Evolutionary conservation across 2,888 invertebrate genomes (phyloP), one percentile per base, ranked within the genome.

Genomic region (Phasia obesa): DNA sequence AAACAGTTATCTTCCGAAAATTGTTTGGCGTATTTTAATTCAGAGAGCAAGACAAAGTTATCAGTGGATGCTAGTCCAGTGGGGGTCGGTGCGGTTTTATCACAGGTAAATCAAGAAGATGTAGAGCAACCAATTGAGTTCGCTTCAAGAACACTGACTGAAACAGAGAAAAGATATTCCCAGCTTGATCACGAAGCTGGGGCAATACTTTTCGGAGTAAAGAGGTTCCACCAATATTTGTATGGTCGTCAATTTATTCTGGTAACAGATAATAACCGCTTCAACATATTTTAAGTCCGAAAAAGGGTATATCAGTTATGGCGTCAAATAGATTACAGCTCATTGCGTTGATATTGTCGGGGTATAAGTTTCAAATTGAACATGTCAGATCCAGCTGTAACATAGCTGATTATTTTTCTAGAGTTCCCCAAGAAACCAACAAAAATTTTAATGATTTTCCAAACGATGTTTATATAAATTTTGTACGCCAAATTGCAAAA

Each of bases 351-450:
- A n/a, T n/a, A n/a, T n/a, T n/a, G n/a, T 31, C 31, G 7, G 44
- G 44, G 2, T 44, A 44, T 44, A 15, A 44, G 5, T 44, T n/a
- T 49, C 7, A 49, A 9, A 53, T 53, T 53, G 19, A 2, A 15
- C 7, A 53, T 25, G 17, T 57, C 0, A 59, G 38, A 42, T 38
- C 38, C 13, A 15, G 21, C 6, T 35, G 35, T 5, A 42, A 59
- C 5, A 6, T 38, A 35, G 38, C 59, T 9, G 31, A 31, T 31
- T 23, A 59, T 38, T 59, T 59, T 38, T 59, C 59, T 4, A 59
- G 38, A 38, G 21, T 59, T 13, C 19, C n/a, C 35, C 31, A 31
- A 35, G 15, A 57, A 57, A 25, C 6, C 25, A 9, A 13, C 0
- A 25, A 51, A 5, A 2, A 4, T 2, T 15, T 15, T 2, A 11